Percentiles rank a stretch among this genome's conserved stretches.
These are phyloP conservation scores for Otus sunia DNA, from an alignment of 2,113 vertebrate genomes.

Conservation along the genomic window DNA sequence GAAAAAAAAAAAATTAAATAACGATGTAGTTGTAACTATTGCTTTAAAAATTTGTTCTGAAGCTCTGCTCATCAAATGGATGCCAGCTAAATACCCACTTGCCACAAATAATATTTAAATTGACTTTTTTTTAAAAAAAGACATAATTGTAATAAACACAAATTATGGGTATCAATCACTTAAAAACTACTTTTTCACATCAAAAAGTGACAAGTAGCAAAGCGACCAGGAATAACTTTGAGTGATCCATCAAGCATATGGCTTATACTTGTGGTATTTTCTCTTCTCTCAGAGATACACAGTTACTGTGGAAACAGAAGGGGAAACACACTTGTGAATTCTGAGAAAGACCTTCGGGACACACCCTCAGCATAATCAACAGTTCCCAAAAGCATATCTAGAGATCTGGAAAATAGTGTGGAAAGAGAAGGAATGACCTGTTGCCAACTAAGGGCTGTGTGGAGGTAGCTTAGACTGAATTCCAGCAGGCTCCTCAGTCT, in stretches of 20 bases:
- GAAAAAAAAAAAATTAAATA: conserved; percentile 50
- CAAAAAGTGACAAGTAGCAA: not conserved
- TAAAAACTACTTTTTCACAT: not conserved
- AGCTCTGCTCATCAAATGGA: conserved; percentile 48
- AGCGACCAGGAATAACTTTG: not conserved
- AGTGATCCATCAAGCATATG: not conserved
- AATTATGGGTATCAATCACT: not conserved
- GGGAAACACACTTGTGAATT: not conserved
- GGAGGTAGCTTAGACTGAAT: not conserved
- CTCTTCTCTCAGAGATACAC: not conserved
- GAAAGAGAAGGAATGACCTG: not conserved
- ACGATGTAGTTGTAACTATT: conserved; percentile 33
- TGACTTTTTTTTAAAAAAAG: not conserved
- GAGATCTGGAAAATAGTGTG: not conserved
- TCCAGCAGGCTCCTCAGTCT: not conserved
- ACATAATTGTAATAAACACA: not conserved
- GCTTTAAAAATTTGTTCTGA: conserved; percentile 46
- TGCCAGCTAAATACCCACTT: conserved; percentile 44
- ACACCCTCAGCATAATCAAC: not conserved
- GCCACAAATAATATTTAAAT: conserved; percentile 32
- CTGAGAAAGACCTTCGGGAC: not conserved
- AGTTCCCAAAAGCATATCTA: not conserved
- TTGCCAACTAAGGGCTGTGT: not conserved
- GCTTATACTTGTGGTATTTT: conserved; percentile 4
- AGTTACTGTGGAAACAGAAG: not conserved